Percentiles rank a stretch among this genome's conserved stretches.
These are phyloP conservation scores for Drosophila barbarae DNA, from an alignment of 2,888 invertebrate genomes.

Conservation along the genomic window DNA sequence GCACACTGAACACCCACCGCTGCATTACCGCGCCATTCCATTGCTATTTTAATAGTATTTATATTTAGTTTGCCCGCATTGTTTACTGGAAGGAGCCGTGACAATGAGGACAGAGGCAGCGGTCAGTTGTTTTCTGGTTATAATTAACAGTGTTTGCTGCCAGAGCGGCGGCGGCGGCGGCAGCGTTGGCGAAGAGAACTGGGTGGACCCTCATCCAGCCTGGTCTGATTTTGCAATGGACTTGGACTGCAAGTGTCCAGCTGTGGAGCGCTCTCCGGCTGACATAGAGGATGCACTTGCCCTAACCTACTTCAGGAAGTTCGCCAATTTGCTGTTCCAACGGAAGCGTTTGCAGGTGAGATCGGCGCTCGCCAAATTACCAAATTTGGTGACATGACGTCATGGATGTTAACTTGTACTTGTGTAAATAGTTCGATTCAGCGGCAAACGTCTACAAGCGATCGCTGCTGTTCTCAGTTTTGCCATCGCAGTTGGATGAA, in stretches of 20 bases:
- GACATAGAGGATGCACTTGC: slow-evolving; percentile 58
- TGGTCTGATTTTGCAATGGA: slow-evolving; percentile 40
- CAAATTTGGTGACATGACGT: slow-evolving; percentile 42
- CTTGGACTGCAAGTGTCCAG: slow-evolving; percentile 28
- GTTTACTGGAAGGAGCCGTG: not conserved
- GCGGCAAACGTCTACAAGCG: slow-evolving; percentile 49
- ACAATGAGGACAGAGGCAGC: slow-evolving; percentile 48
- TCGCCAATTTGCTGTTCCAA: slow-evolving; percentile 63
- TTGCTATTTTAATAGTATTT: not conserved
- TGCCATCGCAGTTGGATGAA: slow-evolving; percentile 60
- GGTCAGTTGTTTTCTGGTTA: slow-evolving; percentile 45
- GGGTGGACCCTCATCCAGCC: slow-evolving; percentile 47
- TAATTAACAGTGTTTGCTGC: slow-evolving; percentile 53
- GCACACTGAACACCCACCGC: slow-evolving; percentile 6
- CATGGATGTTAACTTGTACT: slow-evolving; percentile 34
- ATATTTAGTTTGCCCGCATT: slow-evolving; percentile 10
- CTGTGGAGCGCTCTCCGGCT: slow-evolving; percentile 30
- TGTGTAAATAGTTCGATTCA: slow-evolving; percentile 55
- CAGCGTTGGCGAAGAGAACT: slow-evolving; percentile 27
- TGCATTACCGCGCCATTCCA: slow-evolving; percentile 4
- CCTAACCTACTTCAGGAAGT: slow-evolving; percentile 70
- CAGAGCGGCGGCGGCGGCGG: slow-evolving; percentile 11
- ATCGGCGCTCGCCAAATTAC: not conserved
- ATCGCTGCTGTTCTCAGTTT: slow-evolving; percentile 61
- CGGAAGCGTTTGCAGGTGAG: slow-evolving; percentile 62